phyloP scores from a whole-genome alignment of 2,113 vertebrate species.

The Triplophysa rosa region DNA sequence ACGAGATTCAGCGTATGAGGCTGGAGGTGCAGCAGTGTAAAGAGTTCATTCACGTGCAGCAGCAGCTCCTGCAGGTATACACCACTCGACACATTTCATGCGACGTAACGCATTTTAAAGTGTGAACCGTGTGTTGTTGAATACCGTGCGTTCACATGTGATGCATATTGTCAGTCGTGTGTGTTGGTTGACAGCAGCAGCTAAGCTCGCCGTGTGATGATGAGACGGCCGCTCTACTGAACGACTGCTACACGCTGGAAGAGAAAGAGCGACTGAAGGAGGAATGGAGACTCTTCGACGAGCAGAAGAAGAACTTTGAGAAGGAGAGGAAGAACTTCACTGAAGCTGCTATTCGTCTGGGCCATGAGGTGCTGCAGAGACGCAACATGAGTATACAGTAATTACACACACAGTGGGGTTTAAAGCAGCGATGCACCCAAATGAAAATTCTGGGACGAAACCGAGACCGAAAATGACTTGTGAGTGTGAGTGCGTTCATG shows the following conservation, averaged over 20 bases:
- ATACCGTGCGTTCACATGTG: background rate
- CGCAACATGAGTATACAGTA: background rate
- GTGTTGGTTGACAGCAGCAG: constrained; percentile 72
- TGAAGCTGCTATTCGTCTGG: constrained; percentile 93
- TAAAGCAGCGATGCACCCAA: too few species aligned
- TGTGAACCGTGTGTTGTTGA: too few species aligned
- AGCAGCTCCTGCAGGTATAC: constrained; percentile 88
- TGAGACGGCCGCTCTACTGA: constrained; percentile 85
- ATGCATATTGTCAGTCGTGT: background rate
- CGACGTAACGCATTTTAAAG: too few species aligned
- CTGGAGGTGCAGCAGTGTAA: constrained; percentile 92
- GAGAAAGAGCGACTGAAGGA: constrained; percentile 93
- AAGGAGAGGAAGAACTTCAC: constrained; percentile 92
- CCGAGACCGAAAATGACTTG: too few species aligned
- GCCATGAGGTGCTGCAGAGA: constrained; percentile 80
- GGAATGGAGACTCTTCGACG: constrained; percentile 90
- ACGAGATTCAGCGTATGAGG: constrained; percentile 86
- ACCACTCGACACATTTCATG: background rate
- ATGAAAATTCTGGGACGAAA: too few species aligned
- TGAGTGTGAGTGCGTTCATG: too few species aligned
- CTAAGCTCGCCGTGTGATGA: constrained; percentile 86
- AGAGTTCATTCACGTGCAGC: constrained; percentile 94
- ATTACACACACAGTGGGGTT: too few species aligned
- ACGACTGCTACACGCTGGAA: constrained; percentile 91
- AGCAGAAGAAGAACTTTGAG: constrained; percentile 95